These are phyloP conservation scores for Muscicapa striata DNA, from an alignment of 2,797 vertebrate species.

Conservation along the genomic window DNA sequence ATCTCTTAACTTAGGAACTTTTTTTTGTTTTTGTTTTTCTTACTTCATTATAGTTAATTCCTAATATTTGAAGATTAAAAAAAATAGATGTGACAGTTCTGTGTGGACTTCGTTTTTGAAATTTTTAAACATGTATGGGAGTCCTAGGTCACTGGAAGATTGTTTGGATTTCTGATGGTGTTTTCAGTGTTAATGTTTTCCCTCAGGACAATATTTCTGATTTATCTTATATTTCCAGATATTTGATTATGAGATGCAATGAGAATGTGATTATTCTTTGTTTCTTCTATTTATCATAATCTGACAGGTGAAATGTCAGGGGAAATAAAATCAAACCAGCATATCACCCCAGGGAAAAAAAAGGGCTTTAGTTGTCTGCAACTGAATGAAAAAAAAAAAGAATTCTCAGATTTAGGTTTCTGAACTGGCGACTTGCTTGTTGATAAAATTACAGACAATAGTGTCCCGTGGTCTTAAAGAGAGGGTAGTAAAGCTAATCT, in stretches of 20 bases:
- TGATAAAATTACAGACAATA: constrained; percentile 10
- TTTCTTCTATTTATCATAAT: constrained; percentile 67
- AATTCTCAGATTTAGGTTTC: constrained; percentile 3
- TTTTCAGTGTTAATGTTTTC: constrained; percentile 26
- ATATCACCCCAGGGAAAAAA: constrained; percentile 34
- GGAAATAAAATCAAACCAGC: constrained; percentile 67
- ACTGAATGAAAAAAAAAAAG: neutral
- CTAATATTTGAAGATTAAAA: constrained; percentile 8
- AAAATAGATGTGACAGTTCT: neutral
- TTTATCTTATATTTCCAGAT: constrained; percentile 56
- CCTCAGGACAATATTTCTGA: constrained; percentile 37
- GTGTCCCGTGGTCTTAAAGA: neutral
- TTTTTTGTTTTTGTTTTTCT: neutral
- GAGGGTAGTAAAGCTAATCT: neutral
- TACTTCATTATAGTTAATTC: neutral
- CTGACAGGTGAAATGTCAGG: constrained; percentile 69
- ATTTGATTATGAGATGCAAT: constrained; percentile 60
- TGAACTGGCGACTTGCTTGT: neutral
- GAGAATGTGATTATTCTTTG: constrained; percentile 63
- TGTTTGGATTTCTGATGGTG: neutral
- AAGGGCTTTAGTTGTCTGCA: constrained; percentile 14
- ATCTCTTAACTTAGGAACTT: neutral
- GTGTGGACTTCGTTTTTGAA: neutral
- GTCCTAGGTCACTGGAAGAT: neutral
- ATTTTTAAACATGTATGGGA: neutral